Percentiles rank a stretch among this genome's conserved stretches.
phyloP scores from a whole-genome alignment of 2,113 vertebrate species.

The Melanotaenia duboulayi region DNA sequence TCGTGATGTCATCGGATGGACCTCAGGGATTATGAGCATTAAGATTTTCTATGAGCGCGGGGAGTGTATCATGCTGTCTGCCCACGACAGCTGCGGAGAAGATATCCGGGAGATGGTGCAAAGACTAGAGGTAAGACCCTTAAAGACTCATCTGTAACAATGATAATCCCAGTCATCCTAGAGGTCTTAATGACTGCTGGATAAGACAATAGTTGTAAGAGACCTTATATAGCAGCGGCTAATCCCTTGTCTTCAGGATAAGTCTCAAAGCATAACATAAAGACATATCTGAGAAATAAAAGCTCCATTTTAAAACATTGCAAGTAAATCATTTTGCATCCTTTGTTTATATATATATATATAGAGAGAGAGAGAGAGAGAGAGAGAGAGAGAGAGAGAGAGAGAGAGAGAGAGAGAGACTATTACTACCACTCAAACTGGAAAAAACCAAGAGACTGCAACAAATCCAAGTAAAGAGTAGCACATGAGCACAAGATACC shows the following conservation, averaged over 20 bases:
- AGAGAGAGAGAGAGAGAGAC: too few relatives aligned
- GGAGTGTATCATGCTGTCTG: conserved; percentile 93
- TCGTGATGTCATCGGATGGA: conserved; percentile 98
- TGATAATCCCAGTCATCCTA: conserved; percentile 36
- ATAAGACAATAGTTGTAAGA: conserved; percentile 16
- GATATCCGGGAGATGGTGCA: conserved; percentile 94
- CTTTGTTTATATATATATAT: too few relatives aligned
- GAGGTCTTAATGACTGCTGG: conserved; percentile 19
- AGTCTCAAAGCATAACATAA: conserved; percentile 10
- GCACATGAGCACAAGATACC: neutral
- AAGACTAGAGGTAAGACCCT: conserved; percentile 89
- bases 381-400: too few relatives aligned
- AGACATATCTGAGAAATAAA: conserved; percentile 23
- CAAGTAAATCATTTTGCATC: conserved; percentile 17
- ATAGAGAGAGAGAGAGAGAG: too few relatives aligned
- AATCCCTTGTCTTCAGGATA: neutral
- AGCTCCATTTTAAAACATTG: conserved; percentile 15
- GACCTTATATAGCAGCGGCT: neutral
- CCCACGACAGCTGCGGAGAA: conserved; percentile 88
- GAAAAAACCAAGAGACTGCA: neutral
- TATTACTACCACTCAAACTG: neutral
- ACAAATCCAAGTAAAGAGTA: neutral
- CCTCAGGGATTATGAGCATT: conserved; percentile 91
- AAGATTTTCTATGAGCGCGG: conserved; percentile 98
- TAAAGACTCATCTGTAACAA: conserved; percentile 14